Base-by-base conservation (phyloP, 2,888 invertebrate species). In the Amblyjoppa proteus region DNA sequence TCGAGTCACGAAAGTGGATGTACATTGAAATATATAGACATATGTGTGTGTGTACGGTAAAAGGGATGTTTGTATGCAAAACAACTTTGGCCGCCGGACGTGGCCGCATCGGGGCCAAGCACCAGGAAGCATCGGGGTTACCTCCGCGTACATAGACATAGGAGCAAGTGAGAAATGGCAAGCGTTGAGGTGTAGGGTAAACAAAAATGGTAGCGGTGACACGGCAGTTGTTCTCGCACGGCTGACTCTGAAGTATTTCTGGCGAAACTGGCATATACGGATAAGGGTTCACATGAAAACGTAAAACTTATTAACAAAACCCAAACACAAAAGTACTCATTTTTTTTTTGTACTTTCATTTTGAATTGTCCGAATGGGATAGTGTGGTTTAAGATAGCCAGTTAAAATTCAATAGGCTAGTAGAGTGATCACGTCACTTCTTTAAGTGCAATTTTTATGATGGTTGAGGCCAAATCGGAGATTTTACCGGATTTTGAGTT, bases 191-290 rank as follows among this genome's bases (percentile, higher is more conserved):
- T 49, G 51, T 56, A 11, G 78, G 68, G 69, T 71, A 85, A 87
- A 85, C 81, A 83, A 86, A 80, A 81, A 80, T 71, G 83, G 85
- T 34, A 51, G 13, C 28, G 71, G 51, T 80, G 80, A 56, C 66
- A n/a, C 34, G 53, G 28, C 38, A n/a, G 53, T 11, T 51, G 51
- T 61, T 64, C 20, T 5, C 49, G 16, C 25, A 25, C 38, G 73
- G 38, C 16, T 16, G 45, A 49, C 45, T 45, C 45, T 16, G 16
- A 16, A 13, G 16, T 49, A 16, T 49, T 49, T 16, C 16, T 49
- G 45, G 45, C 16, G 4, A 16, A 49, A 4, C 0, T 49, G 0
- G 16, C 4, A 3, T 49, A 49, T 4, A 49, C 16, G 4, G 16
- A 49, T 16, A 5, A 49, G 3, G 16, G 16, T 49, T 3, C 45